Conservation (phyloP, 1,140 invertebrate species). For the Cherax destructor region DNA sequence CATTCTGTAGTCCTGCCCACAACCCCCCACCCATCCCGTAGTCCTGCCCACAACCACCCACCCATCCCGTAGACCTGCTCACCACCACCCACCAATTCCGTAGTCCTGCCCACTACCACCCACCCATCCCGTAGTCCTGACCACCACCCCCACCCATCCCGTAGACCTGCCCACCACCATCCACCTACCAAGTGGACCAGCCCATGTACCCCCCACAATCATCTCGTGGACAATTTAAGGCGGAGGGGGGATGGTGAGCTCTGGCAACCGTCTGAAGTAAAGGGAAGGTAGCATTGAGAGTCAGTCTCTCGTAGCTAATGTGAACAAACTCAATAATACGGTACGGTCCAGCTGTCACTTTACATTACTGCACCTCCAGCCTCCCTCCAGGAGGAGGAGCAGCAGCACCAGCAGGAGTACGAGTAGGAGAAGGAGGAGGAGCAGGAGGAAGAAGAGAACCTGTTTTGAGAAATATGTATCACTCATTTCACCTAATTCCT, state of each 20-base stretch:
- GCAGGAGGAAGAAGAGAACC: not conserved
- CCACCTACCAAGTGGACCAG: not conserved
- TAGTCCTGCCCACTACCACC: too few species aligned
- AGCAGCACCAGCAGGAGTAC: too few species aligned
- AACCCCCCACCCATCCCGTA: too few species aligned
- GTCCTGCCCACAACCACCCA: not conserved
- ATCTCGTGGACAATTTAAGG: not conserved
- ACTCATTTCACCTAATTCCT: too few species aligned
- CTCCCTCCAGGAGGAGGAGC: not conserved
- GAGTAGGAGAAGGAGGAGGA: not conserved
- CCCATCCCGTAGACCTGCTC: not conserved
- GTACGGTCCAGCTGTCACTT: constrained; percentile 53
- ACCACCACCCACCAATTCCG: not conserved
- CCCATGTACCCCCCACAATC: too few species aligned
- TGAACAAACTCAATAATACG: constrained; percentile 66
- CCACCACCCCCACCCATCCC: not conserved
- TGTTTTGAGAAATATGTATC: too few species aligned
- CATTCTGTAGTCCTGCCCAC: not conserved
- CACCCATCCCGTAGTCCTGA: too few species aligned
- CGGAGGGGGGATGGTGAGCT: not conserved
- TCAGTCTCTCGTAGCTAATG: constrained; percentile 60
- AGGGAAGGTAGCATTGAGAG: constrained; percentile 26
- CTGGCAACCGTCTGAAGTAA: constrained; percentile 35
- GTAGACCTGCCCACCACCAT: not conserved
- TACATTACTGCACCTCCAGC: constrained; percentile 25